These are phyloP conservation scores for Emydoidea blandingii DNA, from an alignment of 2,797 vertebrate species.

Conservation along the genomic window DNA sequence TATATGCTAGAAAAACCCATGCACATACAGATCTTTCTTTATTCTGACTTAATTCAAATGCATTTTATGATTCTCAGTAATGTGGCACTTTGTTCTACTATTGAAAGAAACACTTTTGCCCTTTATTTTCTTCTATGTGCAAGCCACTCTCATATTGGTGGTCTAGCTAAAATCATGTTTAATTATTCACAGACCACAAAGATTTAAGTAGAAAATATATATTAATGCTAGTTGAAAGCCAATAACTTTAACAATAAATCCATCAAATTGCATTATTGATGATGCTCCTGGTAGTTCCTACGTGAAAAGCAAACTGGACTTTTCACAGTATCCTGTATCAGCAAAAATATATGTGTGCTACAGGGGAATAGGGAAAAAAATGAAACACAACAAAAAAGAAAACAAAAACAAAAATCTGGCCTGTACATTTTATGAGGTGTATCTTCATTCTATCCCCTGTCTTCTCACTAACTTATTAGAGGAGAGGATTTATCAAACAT, in stretches of 20 bases:
- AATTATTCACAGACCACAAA: conserved; percentile 40
- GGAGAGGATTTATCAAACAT: not conserved
- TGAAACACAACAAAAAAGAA: not conserved
- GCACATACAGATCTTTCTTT: not conserved
- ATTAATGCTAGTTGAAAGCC: not conserved
- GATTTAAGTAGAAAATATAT: not conserved
- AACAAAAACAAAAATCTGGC: not conserved
- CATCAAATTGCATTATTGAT: not conserved
- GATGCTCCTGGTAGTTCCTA: not conserved
- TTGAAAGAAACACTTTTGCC: not conserved
- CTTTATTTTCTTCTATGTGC: not conserved
- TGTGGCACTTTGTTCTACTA: not conserved
- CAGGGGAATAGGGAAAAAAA: not conserved
- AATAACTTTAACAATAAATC: not conserved
- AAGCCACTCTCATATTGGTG: not conserved
- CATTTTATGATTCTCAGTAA: not conserved
- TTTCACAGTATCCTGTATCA: not conserved
- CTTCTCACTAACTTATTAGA: not conserved
- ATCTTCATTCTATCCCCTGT: not conserved
- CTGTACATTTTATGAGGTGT: not conserved
- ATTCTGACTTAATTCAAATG: conserved; percentile 11
- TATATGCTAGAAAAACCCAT: not conserved
- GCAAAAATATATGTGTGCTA: not conserved
- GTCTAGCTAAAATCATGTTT: not conserved
- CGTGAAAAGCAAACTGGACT: not conserved